These are phyloP conservation scores for Machaerirhynchus nigripectus DNA, from an alignment of 2,113 vertebrate species.

Conservation along the genomic window DNA sequence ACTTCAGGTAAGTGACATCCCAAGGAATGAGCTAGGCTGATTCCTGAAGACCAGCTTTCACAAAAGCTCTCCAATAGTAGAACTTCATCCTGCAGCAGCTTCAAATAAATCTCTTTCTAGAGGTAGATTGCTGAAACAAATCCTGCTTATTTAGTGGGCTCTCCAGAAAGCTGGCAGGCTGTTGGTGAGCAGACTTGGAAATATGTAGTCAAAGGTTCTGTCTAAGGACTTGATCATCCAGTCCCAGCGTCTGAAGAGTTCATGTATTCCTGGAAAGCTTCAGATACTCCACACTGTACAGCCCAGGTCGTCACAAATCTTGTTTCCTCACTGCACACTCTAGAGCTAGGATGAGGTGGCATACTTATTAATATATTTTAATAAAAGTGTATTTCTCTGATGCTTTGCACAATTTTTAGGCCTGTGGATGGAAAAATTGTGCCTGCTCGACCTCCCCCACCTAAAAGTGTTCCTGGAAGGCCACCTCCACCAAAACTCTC, in stretches of 20 bases:
- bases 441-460: slow-evolving; percentile 77
- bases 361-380: not conserved
- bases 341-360: not conserved
- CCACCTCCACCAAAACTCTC: slow-evolving; percentile 83
- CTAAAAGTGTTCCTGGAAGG: slow-evolving; percentile 81
- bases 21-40: not conserved
- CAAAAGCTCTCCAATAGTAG: not conserved
- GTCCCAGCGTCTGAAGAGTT: not conserved
- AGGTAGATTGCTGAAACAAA: not conserved
- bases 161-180: not conserved
- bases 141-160: not conserved
- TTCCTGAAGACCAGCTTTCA: not conserved
- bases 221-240: not conserved
- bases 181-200: not conserved
- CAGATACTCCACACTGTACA: not conserved
- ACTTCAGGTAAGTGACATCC: not conserved
- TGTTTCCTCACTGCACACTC: not conserved
- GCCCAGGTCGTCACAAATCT: not conserved
- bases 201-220: not conserved
- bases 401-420: slow-evolving; percentile 58
- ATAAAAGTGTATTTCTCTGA: not conserved
- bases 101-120: not conserved
- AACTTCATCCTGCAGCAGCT: not conserved
- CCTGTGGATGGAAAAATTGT: slow-evolving; percentile 73
- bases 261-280: not conserved